Evolutionary conservation across 1,140 invertebrate species (phyloP), one percentile per base, ranked within the genome.

Genomic region (Drosophila rhopaloa): DNA sequence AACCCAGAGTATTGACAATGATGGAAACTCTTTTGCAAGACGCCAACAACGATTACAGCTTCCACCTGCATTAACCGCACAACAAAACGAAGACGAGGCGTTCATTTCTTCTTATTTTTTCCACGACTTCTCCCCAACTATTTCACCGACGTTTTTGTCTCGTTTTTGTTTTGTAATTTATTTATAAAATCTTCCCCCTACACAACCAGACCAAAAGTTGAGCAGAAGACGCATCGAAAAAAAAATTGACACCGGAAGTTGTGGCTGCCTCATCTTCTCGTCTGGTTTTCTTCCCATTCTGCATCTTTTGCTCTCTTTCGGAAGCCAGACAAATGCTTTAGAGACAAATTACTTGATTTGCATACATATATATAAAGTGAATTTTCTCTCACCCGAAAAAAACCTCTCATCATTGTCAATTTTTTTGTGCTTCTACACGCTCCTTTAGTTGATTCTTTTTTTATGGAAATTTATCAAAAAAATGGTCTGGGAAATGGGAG

Each of bases 341-440:
- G 82, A 86, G 72, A 89, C 85, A 88, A 89, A 88, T 88, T 89
- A 89, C 81, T 89, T 78, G 84, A 88, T 88, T 88, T 88, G 84
- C 84, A 89, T 88, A 84, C 65, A 67, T 57, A 79, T 63, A 13
- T 24, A 40, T 29, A 50, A 16, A 70, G 50, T 57, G 50, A 40
- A 73, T 77, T 73, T 47, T 68, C 58, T 75, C 53, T 59, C 27
- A 56, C 57, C 80, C 54, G 24, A 24, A 8, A 80, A 79, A 85
- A 85, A 79, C 59, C 79, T 88, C 72, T 83, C 76, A 89, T 68
- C 67, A 88, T 89, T 88, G 83, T 89, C 84, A 86, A 50, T 70
- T 71, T 86, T 85, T 79, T 81, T 76, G 19, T 56, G 53, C 40
- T 75, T 53, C 24, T 75, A 32, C 51, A 48, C 46, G 71, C 62